These are phyloP conservation scores for Drosophila insularis DNA, from an alignment of 1,140 invertebrate species.

Conservation along the genomic window DNA sequence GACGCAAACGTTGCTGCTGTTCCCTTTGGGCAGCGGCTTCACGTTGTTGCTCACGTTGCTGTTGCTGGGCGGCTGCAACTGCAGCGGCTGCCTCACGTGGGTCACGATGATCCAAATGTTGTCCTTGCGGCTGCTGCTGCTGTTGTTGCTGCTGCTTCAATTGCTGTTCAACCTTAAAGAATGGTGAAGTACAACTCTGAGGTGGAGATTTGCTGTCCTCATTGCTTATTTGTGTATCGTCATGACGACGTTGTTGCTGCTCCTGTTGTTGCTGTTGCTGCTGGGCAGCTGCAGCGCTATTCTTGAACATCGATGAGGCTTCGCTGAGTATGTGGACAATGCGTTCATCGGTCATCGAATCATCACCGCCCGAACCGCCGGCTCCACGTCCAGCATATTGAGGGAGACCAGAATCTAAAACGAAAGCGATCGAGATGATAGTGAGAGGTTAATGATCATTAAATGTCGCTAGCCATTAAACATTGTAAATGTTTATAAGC, in stretches of 20 bases:
- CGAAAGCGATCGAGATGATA: slow-evolving; percentile 10
- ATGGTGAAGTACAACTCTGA: slow-evolving; percentile 89
- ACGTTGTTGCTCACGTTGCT: slow-evolving; percentile 84
- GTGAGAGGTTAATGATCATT: slow-evolving; percentile 50
- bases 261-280: slow-evolving; percentile 43
- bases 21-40: slow-evolving; percentile 74
- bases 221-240: slow-evolving; percentile 86
- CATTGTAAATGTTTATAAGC: slow-evolving; percentile 63
- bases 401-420: slow-evolving; percentile 86
- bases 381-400: slow-evolving; percentile 84
- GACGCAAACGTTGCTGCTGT: slow-evolving; percentile 89
- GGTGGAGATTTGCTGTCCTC: slow-evolving; percentile 92
- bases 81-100: slow-evolving; percentile 94
- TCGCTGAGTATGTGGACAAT: slow-evolving; percentile 97
- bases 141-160: slow-evolving; percentile 53
- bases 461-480: slow-evolving; percentile 64
- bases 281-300: slow-evolving; percentile 67
- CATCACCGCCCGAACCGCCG: slow-evolving; percentile 85
- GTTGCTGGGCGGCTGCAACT: slow-evolving; percentile 86
- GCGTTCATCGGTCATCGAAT: slow-evolving; percentile 94
- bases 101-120: slow-evolving; percentile 81
- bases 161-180: slow-evolving; percentile 85
- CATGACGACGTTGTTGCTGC: slow-evolving; percentile 64
- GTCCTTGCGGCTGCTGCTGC: slow-evolving; percentile 32
- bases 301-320: slow-evolving; percentile 89